Evolutionary conservation across 1,140 invertebrate genomes (phyloP).

Genomic region (Yoshiicerus persimilis): DNA sequence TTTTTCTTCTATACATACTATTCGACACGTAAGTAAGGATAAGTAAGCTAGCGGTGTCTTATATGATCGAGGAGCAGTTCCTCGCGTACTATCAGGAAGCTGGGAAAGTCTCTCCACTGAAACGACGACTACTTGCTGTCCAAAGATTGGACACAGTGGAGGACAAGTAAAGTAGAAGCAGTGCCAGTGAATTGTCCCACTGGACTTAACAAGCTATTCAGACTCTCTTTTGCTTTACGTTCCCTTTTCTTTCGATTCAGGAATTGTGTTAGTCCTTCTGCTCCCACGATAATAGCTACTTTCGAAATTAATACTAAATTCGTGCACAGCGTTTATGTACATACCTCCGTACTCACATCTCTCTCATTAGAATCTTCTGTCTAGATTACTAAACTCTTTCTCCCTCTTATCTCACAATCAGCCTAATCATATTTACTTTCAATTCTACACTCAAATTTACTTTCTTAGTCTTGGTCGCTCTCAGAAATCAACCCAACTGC

Average conservation of each 20-base stretch:
- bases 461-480: not conserved
- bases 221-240: not conserved
- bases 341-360: too few species aligned
- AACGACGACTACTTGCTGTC: not conserved
- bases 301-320: not conserved
- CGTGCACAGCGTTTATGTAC: not conserved
- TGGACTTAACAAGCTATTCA: constrained; percentile 10
- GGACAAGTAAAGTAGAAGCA: constrained; percentile 7
- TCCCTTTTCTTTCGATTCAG: not conserved
- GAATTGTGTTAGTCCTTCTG: not conserved
- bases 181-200: constrained; percentile 29
- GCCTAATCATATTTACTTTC: not conserved
- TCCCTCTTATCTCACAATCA: not conserved
- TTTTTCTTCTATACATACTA: not conserved
- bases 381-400: not conserved
- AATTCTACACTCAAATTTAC: not conserved
- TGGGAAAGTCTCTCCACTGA: not conserved
- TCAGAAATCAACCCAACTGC: not conserved
- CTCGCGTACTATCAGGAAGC: not conserved
- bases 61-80: not conserved
- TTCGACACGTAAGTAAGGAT: too few species aligned
- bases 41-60: not conserved
- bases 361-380: not conserved
- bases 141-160: constrained; percentile 27
- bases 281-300: not conserved